phyloP scores from a whole-genome alignment of 1,140 invertebrate genomes.

The Ceratina calcarata region DNA sequence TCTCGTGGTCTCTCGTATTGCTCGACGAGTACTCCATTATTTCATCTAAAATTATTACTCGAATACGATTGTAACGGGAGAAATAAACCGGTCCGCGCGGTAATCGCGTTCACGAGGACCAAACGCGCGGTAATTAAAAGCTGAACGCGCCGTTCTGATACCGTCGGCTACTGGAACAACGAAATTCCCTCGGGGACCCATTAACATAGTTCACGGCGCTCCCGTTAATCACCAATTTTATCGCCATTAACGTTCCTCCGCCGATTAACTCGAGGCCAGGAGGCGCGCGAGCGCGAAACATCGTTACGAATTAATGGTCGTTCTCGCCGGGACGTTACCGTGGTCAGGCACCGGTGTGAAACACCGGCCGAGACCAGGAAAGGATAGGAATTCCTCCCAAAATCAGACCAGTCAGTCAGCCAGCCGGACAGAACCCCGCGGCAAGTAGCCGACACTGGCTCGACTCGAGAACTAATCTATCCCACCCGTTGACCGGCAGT shows the following conservation, averaged over 20 bases:
- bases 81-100: constrained; percentile 13
- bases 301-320: constrained; percentile 40
- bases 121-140: constrained; percentile 38
- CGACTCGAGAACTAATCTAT: constrained; percentile 71
- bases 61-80: neutral
- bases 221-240: constrained; percentile 49
- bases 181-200: constrained; percentile 41
- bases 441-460: constrained; percentile 69
- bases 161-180: constrained; percentile 27
- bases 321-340: constrained; percentile 25
- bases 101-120: constrained; percentile 19
- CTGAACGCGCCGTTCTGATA: constrained; percentile 32
- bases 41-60: neutral
- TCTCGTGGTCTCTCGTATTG: neutral
- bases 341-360: constrained; percentile 16
- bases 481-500: constrained; percentile 63
- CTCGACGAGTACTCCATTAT: neutral
- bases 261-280: constrained; percentile 36
- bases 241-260: constrained; percentile 42
- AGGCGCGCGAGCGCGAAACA: constrained; percentile 20
- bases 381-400: constrained; percentile 5
- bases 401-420: constrained; percentile 26
- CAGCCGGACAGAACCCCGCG: constrained; percentile 54
- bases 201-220: constrained; percentile 38
- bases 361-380: neutral